phyloP scores from a whole-genome alignment of 2,113 vertebrate genomes.

The Pseudorasbora parva region DNA sequence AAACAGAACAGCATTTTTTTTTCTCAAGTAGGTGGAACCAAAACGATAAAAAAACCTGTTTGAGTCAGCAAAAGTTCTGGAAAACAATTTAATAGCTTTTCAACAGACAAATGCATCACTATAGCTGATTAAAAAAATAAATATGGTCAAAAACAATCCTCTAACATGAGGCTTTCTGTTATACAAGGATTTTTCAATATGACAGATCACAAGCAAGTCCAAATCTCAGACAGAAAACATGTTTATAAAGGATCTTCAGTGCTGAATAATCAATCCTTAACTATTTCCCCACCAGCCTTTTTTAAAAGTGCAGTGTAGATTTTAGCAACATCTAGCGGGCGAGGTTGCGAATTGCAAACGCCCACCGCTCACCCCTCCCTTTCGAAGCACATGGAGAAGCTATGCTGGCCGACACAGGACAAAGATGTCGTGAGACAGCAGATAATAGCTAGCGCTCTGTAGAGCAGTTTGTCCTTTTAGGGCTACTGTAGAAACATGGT shows the following conservation, averaged over 20 bases:
- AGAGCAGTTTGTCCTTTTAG: too few relatives aligned
- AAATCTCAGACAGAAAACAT: constrained; percentile 11
- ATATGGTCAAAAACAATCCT: constrained; percentile 47
- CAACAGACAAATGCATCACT: not conserved
- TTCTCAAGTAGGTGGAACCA: constrained; percentile 38
- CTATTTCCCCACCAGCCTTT: too few relatives aligned
- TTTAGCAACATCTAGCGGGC: too few relatives aligned
- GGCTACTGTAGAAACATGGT: too few relatives aligned
- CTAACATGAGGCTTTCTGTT: not conserved
- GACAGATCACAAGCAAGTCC: not conserved
- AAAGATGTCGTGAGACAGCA: too few relatives aligned
- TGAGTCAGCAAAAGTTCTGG: not conserved
- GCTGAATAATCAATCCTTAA: not conserved
- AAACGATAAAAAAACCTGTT: not conserved
- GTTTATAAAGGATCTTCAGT: not conserved
- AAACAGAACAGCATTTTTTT: not conserved
- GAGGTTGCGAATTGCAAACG: too few relatives aligned
- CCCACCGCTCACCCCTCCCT: too few relatives aligned
- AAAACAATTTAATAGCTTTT: constrained; percentile 12
- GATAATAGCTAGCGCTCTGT: too few relatives aligned
- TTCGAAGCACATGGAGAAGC: too few relatives aligned
- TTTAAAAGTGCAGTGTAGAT: too few relatives aligned
- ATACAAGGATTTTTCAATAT: not conserved
- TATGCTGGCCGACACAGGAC: too few relatives aligned
- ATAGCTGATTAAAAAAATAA: constrained; percentile 52